Evolutionary conservation across 2,888 invertebrate species (phyloP).

Genomic region (Melinaea menophilus): DNA sequence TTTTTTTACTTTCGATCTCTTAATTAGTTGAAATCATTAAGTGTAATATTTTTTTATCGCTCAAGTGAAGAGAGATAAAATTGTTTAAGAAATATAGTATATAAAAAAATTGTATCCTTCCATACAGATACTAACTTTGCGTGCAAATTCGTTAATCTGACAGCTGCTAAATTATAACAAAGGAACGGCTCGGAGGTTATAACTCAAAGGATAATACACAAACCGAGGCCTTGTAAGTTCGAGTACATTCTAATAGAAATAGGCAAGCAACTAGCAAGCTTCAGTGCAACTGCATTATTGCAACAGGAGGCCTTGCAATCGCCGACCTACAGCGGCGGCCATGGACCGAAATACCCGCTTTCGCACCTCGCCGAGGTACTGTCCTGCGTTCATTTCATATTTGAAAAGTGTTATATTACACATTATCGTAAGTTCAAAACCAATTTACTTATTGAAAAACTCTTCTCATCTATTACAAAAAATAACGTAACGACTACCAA

Average conservation of each 20-base stretch:
- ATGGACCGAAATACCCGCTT: constrained; percentile 73
- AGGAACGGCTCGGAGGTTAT: constrained; percentile 13
- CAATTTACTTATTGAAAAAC: too few relatives aligned
- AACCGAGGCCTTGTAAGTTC: constrained; percentile 39
- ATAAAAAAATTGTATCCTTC: neutral
- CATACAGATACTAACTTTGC: neutral
- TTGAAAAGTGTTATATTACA: too few relatives aligned
- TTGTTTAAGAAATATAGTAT: neutral
- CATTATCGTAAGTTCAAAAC: too few relatives aligned
- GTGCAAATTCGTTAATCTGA: neutral
- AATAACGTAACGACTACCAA: too few relatives aligned
- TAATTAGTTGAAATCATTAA: neutral
- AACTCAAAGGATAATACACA: constrained; percentile 24
- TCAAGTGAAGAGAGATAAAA: neutral
- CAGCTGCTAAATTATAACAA: constrained; percentile 9
- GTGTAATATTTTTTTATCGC: neutral
- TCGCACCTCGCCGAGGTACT: constrained; percentile 49
- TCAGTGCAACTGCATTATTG: constrained; percentile 68
- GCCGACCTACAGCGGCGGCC: constrained; percentile 63
- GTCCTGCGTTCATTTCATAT: constrained; percentile 10
- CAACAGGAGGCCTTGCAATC: constrained; percentile 74
- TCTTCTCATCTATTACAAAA: too few relatives aligned
- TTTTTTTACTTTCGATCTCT: constrained; percentile 11
- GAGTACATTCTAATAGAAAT: constrained; percentile 47
- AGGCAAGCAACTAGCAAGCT: constrained; percentile 43